A percentile compares a stretch with the other conserved stretches of the same genome.
Evolutionary conservation across 2,797 vertebrate species (phyloP).

Genomic region (Rousettus madagascariensis): DNA sequence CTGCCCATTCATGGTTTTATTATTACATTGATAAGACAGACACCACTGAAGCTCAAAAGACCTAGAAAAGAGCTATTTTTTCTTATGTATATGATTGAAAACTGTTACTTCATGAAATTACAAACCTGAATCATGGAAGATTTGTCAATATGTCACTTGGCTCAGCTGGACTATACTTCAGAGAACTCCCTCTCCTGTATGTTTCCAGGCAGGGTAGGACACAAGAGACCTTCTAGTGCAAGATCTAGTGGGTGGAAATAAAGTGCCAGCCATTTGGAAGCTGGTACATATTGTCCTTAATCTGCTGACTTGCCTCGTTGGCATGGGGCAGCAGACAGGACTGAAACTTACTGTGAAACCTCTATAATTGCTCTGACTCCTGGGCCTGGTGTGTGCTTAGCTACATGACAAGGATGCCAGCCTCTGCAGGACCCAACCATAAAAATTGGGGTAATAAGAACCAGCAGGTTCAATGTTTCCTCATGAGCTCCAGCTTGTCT

Average conservation of each 20-base stretch:
- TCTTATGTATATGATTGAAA: background rate
- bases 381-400: background rate
- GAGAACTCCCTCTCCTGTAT: background rate
- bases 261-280: background rate
- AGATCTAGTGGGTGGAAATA: background rate
- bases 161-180: background rate
- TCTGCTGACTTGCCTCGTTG: background rate
- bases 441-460: background rate
- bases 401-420: background rate
- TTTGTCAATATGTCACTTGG: background rate
- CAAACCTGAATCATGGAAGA: background rate
- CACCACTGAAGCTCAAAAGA: background rate
- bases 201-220: background rate
- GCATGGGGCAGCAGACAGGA: background rate
- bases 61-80: background rate
- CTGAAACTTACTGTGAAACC: background rate
- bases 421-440: background rate
- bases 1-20: background rate
- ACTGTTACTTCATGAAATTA: background rate
- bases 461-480: accelerated
- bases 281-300: background rate
- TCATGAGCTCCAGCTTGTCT: background rate
- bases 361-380: background rate
- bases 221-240: background rate
- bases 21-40: background rate